A percentile compares a stretch with the other conserved stretches of the same genome.
Evolutionary conservation across 2,113 vertebrate species (phyloP).

Genomic region (Prunella fulvescens): DNA sequence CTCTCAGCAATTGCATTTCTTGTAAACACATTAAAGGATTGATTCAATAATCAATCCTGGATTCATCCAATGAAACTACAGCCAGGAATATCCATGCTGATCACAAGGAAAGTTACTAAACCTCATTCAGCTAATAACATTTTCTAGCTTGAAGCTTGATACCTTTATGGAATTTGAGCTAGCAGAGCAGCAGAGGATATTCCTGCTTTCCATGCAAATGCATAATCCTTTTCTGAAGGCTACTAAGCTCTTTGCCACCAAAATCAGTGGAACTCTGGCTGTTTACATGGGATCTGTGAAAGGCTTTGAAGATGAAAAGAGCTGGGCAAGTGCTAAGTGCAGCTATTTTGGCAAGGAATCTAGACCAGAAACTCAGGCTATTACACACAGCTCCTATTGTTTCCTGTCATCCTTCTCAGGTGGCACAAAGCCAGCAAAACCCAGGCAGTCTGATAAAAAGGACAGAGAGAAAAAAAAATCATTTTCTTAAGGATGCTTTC

Average conservation of each 20-base stretch:
- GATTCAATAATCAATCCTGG: not conserved
- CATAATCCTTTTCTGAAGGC: constrained; percentile 42
- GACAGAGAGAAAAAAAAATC: rapidly evolving
- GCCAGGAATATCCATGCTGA: not conserved
- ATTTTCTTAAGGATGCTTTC: not conserved
- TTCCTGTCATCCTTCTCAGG: constrained; percentile 8
- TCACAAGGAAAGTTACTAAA: not conserved
- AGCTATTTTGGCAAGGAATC: constrained; percentile 40
- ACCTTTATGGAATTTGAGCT: not conserved
- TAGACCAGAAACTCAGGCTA: not conserved
- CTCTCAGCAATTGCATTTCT: not conserved
- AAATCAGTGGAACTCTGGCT: constrained; percentile 20
- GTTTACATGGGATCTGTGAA: not conserved
- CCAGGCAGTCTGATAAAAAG: not conserved
- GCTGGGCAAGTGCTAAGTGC: not conserved
- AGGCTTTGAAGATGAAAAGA: constrained; percentile 62
- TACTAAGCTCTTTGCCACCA: constrained; percentile 40
- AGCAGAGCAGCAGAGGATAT: not conserved
- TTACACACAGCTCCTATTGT: constrained; percentile 20
- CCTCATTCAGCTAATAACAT: not conserved
- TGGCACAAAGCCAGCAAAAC: constrained; percentile 19
- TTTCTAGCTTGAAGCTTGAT: not conserved
- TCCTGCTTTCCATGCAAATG: constrained; percentile 28
- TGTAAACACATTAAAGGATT: not conserved
- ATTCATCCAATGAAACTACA: not conserved